phyloP scores from a whole-genome alignment of 2,113 vertebrate species.

The Glaucomys volans region DNA sequence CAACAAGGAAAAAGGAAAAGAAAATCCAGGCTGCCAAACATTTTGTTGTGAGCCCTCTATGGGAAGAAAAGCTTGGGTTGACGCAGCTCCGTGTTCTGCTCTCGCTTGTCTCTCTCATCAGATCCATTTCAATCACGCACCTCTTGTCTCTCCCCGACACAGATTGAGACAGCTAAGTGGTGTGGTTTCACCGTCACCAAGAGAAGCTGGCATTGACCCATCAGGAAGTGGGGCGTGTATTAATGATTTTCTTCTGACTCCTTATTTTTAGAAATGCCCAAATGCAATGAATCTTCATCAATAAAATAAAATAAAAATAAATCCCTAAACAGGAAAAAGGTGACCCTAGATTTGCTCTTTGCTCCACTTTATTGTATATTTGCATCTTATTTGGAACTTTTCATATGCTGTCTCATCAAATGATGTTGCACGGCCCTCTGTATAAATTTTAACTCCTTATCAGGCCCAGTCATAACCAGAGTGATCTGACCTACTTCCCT shows the following conservation, averaged over 20 bases:
- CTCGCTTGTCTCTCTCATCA: background rate
- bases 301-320: background rate
- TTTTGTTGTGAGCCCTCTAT: background rate
- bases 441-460: background rate
- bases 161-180: background rate
- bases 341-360: background rate
- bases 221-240: constrained; percentile 40
- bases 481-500: background rate
- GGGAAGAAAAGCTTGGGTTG: background rate
- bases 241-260: constrained; percentile 44
- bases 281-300: constrained; percentile 17
- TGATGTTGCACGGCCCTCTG: background rate
- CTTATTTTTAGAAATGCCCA: constrained; percentile 44
- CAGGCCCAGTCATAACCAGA: background rate
- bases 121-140: background rate
- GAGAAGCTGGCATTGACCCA: background rate
- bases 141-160: background rate
- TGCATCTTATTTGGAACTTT: background rate
- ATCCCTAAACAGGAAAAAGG: constrained; percentile 1
- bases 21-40: background rate
- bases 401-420: background rate
- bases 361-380: background rate
- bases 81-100: background rate
- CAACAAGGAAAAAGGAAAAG: background rate
- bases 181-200: background rate